These are phyloP conservation scores for Drosophila sulfurigaster DNA, from an alignment of 1,140 invertebrate genomes.

Conservation along the genomic window DNA sequence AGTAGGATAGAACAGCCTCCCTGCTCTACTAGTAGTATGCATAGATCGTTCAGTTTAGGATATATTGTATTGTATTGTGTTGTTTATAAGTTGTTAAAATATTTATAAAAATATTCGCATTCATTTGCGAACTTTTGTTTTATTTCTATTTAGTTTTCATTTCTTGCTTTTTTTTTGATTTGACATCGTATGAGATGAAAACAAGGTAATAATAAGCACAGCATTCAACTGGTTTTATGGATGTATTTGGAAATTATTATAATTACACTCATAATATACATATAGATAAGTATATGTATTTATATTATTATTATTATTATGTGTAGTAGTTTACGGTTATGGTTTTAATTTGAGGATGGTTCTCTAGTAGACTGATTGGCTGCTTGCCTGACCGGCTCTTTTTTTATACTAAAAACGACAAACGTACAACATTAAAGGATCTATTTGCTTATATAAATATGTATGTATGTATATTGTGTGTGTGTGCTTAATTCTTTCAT, in stretches of 20 bases:
- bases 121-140: conserved; percentile 32
- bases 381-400: conserved; percentile 34
- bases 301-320: conserved; percentile 6
- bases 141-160: conserved; percentile 40
- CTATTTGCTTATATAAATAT: conserved; percentile 43
- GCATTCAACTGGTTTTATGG: conserved; percentile 33
- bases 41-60: conserved; percentile 40
- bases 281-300: conserved; percentile 13
- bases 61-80: conserved; percentile 27
- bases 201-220: conserved; percentile 29
- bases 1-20: conserved; percentile 59
- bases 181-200: conserved; percentile 18
- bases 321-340: conserved; percentile 26
- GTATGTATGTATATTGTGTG: conserved; percentile 36
- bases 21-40: conserved; percentile 33
- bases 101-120: conserved; percentile 68
- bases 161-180: conserved; percentile 26
- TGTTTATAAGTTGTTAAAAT: conserved; percentile 45
- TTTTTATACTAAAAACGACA: conserved; percentile 60
- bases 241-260: conserved; percentile 29
- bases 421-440: conserved; percentile 76
- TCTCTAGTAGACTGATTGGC: conserved; percentile 53
- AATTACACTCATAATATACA: conserved; percentile 22
- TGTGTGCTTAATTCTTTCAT: conserved; percentile 22
- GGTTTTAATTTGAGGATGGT: conserved; percentile 23